Percentiles rank a stretch among this genome's conserved stretches.
Conservation (phyloP, 2,888 invertebrate genomes). For the Pterobdella sp. region DNA sequence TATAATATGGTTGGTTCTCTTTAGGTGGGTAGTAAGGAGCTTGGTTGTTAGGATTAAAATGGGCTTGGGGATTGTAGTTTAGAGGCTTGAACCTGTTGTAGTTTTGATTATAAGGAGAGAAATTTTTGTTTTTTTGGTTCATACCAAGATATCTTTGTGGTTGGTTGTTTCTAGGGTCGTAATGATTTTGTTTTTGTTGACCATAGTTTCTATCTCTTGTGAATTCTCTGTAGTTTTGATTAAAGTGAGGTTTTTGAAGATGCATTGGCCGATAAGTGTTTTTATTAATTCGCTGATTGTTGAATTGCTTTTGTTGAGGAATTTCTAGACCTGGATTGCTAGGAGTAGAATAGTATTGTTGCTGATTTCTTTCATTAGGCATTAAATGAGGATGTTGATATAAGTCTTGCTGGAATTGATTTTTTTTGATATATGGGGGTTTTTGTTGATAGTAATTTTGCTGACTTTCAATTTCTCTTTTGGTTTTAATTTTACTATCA, state of each 20-base stretch:
- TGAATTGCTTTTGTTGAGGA: not conserved
- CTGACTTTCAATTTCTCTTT: too few relatives aligned
- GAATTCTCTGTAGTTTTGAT: not conserved
- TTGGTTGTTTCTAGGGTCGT: not conserved
- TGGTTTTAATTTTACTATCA: too few relatives aligned
- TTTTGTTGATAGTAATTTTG: too few relatives aligned
- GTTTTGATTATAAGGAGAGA: not conserved
- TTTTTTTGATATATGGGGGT: too few relatives aligned
- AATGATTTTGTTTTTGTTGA: not conserved
- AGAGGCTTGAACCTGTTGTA: not conserved
- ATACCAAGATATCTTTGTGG: not conserved
- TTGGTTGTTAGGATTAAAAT: not conserved
- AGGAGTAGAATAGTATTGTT: not conserved
- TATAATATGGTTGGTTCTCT: not conserved
- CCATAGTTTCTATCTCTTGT: not conserved
- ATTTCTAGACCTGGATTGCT: not conserved
- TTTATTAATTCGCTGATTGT: not conserved
- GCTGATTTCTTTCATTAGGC: not conserved
- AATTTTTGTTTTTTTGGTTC: not conserved
- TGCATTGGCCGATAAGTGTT: not conserved
- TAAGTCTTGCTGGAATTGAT: not conserved
- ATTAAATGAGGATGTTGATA: not conserved
- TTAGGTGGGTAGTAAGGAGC: not conserved
- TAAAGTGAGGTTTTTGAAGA: not conserved
- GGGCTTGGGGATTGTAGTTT: not conserved